Base-by-base conservation (phyloP, 2,888 invertebrate genomes). In the Sisyra nigra region DNA sequence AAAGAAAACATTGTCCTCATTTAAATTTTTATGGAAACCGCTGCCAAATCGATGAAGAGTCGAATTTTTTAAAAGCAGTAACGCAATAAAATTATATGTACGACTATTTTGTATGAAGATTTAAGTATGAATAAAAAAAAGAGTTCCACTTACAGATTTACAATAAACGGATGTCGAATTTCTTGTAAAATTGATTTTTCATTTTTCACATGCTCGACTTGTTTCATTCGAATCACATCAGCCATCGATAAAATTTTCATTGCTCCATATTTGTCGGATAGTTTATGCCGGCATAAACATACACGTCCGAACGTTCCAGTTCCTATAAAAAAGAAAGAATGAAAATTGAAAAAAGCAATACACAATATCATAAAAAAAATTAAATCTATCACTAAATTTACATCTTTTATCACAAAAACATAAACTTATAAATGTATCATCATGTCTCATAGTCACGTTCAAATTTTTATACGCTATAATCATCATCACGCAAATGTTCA, bases 301-400 rank as follows among this genome's bases (percentile, higher is more conserved):
- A 97, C 97, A 45, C 94, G 76, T 37, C 96, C 96, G 62, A 97
- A 97, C 33, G 96, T 96, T 41, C 96, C 97, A 29, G 94, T 96
- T 51, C 88, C 88, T 89, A 66, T 45, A 59, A 55, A 24, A 48
- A 52, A 48, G 46, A 44, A 46, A 11, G 45, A 36, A 24, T 5
- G 7, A 24, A 24, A 24, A 7, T 24, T 24, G 7, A 24, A 24
- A 7, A 5, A 24, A 5, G 7, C 24, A 24, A 24, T 24, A 24
- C 24, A 24, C 3, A 24, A 24, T 24, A 24, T 5, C 24, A 5
- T 24, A 24, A 24, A 5, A 24, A 24, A 24, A 7, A 24, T 24
- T 3, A 24, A 24, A 24, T 24, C 24, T 5, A 24, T 24, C 5
- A 24, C 24, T 5, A 24, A 24, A 24, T 24, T 24, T 24, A 24